These are phyloP conservation scores for Myrmecobius fasciatus DNA, from an alignment of 2,113 vertebrate species.

Conservation along the genomic window DNA sequence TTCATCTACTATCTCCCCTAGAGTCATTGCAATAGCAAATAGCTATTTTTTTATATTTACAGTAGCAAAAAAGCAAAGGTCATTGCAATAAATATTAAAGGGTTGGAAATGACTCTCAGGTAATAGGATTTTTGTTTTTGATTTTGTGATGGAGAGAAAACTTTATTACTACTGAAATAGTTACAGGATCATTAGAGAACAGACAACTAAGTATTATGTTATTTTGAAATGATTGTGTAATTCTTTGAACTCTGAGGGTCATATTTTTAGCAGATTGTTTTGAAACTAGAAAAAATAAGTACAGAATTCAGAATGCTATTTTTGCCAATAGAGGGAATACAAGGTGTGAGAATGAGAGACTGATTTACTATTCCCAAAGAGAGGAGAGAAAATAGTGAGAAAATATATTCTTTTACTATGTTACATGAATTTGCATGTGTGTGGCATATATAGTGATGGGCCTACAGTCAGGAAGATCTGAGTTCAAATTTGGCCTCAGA, in stretches of 20 bases:
- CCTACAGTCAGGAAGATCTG: too few relatives aligned
- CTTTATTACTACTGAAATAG: slow-evolving; percentile 17
- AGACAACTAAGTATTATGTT: background rate
- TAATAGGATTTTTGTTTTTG: slow-evolving; percentile 53
- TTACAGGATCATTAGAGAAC: slow-evolving; percentile 18
- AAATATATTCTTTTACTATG: background rate
- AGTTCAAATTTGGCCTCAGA: too few relatives aligned
- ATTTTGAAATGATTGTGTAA: slow-evolving; percentile 28
- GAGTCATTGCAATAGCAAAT: too few relatives aligned
- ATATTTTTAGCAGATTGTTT: slow-evolving; percentile 44
- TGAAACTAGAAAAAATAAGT: slow-evolving; percentile 31
- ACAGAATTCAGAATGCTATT: background rate
- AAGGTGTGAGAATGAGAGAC: slow-evolving; percentile 4
- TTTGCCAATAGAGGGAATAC: background rate
- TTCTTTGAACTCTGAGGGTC: slow-evolving; percentile 38
- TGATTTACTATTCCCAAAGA: slow-evolving; percentile 8
- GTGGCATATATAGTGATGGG: background rate
- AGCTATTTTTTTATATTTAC: too few relatives aligned
- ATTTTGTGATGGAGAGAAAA: slow-evolving; percentile 55
- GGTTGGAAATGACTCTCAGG: slow-evolving; percentile 62
- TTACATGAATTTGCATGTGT: background rate
- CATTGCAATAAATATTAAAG: slow-evolving; percentile 17
- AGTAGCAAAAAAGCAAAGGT: slow-evolving; percentile 22
- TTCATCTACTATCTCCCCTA: slow-evolving; percentile 10
- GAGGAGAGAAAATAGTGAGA: background rate